Base-by-base conservation (phyloP, 2,113 vertebrate genomes). In the Mobula birostris region DNA sequence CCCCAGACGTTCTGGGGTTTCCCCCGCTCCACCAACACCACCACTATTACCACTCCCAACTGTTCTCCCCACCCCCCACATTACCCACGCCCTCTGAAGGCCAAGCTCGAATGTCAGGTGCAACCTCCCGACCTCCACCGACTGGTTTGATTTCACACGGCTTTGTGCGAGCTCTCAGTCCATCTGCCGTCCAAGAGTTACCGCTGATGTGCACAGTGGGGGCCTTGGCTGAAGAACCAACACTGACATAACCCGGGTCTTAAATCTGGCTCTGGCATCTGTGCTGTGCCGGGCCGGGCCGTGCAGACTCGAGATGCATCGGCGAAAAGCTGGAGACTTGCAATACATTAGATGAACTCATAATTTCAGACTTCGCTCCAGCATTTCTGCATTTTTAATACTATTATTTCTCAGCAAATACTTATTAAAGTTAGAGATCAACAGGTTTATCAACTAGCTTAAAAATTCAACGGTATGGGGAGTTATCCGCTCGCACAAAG, bases 121-220 rank as follows among this genome's bases (percentile, higher is more conserved):
- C 61, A 90, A 90, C 61, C 85, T 66, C 85, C n/a, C 61, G 85
- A 66, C 85, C 61, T 66, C 66, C 29, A 15, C 29, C 85, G 66
- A 90, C 66, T 66, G 85, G 85, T 90, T 90, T 90, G 61, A 90
- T 90, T 68, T 90, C 85, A 90, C 85, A 90, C 61, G 0, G 61
- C 61, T 68, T 90, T 68, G 27, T 63, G 61, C 58, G 15, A n/a
- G 58, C 12, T 14, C 14, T 88, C 58, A 7, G 12, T 66, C 66
- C 83, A 29, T 8, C 61, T 90, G 85, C 61, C 61, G 29, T 66
- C 14, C 15, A 32, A 32, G 14, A 66, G 32, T n/a, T 63, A 66
- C 61, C n/a, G 63, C 61, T 6, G 32, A 19, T 68, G 24, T 90
- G 85, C 85, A 90, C 85, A 63, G 58, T 66, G 85, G 85, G 58